Evolutionary conservation across 2,113 vertebrate species (phyloP).

Genomic region (Myanophis thanlyinensis): DNA sequence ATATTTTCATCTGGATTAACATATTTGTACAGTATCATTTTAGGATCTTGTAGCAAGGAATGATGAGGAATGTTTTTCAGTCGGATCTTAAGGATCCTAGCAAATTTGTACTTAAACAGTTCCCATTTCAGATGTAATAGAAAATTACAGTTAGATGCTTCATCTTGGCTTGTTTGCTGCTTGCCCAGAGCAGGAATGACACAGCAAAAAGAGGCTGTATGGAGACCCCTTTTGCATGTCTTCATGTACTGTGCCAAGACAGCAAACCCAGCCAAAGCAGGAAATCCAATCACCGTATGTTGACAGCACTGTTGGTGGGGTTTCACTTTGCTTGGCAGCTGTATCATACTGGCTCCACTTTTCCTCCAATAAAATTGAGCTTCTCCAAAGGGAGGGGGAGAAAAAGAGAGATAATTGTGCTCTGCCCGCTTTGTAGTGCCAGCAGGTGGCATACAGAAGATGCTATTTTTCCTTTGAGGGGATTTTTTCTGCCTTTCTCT

Average conservation of each 20-base stretch:
- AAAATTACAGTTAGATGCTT: neutral
- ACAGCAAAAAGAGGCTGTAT: neutral
- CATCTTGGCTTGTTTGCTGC: neutral
- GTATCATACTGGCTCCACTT: accelerated
- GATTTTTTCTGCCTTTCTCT: slow-evolving; percentile 1
- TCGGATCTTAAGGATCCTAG: neutral
- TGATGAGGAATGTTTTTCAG: neutral
- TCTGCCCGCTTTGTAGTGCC: slow-evolving; percentile 40
- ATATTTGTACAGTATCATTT: neutral
- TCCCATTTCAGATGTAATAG: neutral
- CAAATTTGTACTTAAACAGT: neutral
- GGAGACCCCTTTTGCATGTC: neutral
- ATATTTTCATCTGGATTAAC: neutral
- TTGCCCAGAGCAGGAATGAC: neutral
- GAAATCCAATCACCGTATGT: neutral
- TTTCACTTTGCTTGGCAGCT: neutral
- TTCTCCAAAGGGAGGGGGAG: accelerated
- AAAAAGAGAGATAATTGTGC: neutral
- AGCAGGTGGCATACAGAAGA: slow-evolving; percentile 68
- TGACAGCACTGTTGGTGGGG: neutral
- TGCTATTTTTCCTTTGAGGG: slow-evolving; percentile 36
- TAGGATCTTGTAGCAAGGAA: neutral
- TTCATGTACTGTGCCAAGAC: neutral
- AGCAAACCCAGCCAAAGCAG: neutral
- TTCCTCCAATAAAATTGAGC: accelerated